Conservation (phyloP, 2,888 invertebrate genomes). For the Hydropsyche betteni region DNA sequence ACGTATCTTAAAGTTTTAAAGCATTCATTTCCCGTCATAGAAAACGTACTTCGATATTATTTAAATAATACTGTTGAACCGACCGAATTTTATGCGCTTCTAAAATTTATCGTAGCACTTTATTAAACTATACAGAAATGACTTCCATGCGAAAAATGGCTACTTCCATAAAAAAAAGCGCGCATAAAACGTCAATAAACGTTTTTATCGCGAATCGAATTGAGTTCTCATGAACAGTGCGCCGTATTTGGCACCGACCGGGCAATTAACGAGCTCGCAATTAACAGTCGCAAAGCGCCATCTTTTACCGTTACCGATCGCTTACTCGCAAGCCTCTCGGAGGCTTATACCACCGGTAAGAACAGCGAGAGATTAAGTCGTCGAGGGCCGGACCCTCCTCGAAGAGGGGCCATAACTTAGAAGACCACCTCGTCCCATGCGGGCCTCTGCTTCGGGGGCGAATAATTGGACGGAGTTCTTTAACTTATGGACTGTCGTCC, state of each 20-base stretch:
- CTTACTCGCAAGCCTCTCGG: no score
- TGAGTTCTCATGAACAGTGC: constrained; percentile 2
- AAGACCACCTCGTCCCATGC: constrained; percentile 20
- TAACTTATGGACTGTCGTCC: constrained; percentile 21
- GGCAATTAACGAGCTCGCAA: constrained; percentile 11
- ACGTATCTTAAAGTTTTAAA: no score
- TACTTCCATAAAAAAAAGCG: background rate
- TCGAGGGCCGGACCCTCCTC: constrained; percentile 18
- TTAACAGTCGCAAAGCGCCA: constrained; percentile 2
- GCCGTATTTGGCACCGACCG: constrained; percentile 19
- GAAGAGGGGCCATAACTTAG: constrained; percentile 21
- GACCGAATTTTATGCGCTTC: no score
- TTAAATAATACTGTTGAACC: no score
- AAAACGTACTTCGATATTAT: no score
- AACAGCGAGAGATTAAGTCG: background rate
- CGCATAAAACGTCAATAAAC: constrained; percentile 1
- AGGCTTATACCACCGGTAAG: constrained; percentile 2
- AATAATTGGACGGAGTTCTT: background rate
- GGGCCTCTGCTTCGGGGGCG: constrained; percentile 10
- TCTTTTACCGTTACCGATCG: constrained; percentile 11
- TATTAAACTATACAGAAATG: no score
- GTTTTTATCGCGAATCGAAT: constrained; percentile 7
- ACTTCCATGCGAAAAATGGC: no score
- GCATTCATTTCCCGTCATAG: no score
- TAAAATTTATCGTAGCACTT: no score